Evolutionary conservation across 1,140 invertebrate species (phyloP).

Genomic region (Ditylenchus dipsaci): DNA sequence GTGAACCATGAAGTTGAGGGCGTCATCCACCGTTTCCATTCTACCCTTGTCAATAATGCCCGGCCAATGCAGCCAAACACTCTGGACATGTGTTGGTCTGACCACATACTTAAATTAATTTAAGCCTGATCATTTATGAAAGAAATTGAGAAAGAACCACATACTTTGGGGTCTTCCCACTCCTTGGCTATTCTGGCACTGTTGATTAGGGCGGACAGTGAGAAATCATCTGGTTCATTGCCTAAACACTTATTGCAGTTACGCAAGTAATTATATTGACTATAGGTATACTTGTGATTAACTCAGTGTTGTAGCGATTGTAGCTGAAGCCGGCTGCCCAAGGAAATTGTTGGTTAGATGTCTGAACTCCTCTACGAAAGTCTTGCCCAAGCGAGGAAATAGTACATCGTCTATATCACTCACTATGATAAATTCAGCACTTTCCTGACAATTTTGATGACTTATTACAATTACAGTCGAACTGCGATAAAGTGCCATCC

Average conservation of each 20-base stretch:
- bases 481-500: too few relatives aligned
- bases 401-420: slow-evolving; percentile 50
- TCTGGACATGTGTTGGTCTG: slow-evolving; percentile 29
- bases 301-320: slow-evolving; percentile 46
- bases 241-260: slow-evolving; percentile 21
- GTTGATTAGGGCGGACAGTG: slow-evolving; percentile 26
- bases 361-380: slow-evolving; percentile 45
- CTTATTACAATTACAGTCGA: too few relatives aligned
- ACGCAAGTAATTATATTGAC: not conserved
- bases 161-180: slow-evolving; percentile 48
- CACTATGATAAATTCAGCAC: slow-evolving; percentile 50
- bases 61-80: slow-evolving; percentile 43
- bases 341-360: slow-evolving; percentile 23
- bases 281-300: slow-evolving; percentile 36
- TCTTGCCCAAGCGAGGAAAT: slow-evolving; percentile 37
- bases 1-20: slow-evolving; percentile 38
- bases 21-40: slow-evolving; percentile 33
- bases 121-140: not conserved
- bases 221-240: slow-evolving; percentile 23
- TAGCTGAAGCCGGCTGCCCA: slow-evolving; percentile 40
- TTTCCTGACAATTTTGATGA: slow-evolving; percentile 37
- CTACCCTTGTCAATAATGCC: slow-evolving; percentile 27
- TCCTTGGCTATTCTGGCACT: slow-evolving; percentile 30
- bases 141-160: not conserved
- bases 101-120: too few relatives aligned